Evolutionary conservation across 2,888 invertebrate species (phyloP), one percentile per base, ranked within the genome.

Genomic region (Melinaea menophilus): DNA sequence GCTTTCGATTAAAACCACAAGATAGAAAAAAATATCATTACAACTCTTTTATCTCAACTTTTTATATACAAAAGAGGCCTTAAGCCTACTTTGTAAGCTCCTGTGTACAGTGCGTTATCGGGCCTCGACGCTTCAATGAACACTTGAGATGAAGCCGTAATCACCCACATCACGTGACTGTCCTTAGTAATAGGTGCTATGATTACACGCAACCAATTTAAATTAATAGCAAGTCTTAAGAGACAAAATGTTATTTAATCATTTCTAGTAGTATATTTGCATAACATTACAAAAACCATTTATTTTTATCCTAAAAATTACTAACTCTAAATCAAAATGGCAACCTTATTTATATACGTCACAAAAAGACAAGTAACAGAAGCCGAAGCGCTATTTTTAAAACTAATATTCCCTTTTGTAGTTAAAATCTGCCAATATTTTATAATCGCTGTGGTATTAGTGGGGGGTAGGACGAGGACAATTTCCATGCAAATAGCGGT

Each of bases 401-500:
- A n/a, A n/a, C 12, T 55, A 34, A 22, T 11, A 54, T 46, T 12
- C n/a, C n/a, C 46, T 11, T 46, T 46, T 46, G 46, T 46, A 12
- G 46, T 46, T 46, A 61, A 56, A 61, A 41, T 56, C 48, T 56
- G 56, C 67, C 64, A 65, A 64, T 66, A 67, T 69, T 70, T 71
- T 71, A 72, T 70, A 72, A 72, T 69, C 69, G 72, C 63, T 65
- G 64, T 65, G 55, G 58, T 63, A 63, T 63, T 61, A 69, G 67
- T 64, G 61, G 65, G 66, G 60, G 68, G 71, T n/a, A n/a, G 70
- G 69, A 65, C 57, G 65, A 67, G 65, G 60, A 66, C 72, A 69
- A 73, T 73, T 71, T 72, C 71, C 69, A 73, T 72, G 73, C 71
- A 72, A 73, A 73, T 73, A 71, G 68, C 71, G 63, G 64, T 68